Evolutionary conservation across 2,888 invertebrate species (phyloP), one percentile per base, ranked within the genome.

Genomic region (Ethmia dodecea): DNA sequence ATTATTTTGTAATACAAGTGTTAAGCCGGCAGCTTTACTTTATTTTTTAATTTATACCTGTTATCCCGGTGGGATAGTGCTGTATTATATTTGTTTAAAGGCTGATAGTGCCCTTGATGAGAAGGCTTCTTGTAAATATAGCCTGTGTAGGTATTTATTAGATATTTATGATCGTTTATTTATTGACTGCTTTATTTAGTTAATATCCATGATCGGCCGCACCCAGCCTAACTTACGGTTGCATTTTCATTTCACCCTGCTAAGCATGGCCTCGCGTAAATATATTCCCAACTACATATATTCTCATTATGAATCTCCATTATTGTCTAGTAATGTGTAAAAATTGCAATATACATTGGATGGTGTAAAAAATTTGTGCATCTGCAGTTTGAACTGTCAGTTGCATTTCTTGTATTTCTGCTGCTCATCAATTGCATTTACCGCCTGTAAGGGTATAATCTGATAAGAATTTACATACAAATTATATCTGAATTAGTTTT

Each of bases 161-260:
- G 84, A 87, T 87, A 86, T 86, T 87, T 86, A 86, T 86, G 77
- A 86, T 84, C 68, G 75, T 86, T 87, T 86, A 87, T 86, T 86
- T 87, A 87, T 87, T 87, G 86, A 86, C 86, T 80, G 86, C 86
- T 83, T 80, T 77, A 77, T 80, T 81, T 83, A 83, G 83, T 79
- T 79, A 76, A 74, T n/a, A n/a, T 75, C 69, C 71, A 55, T 61
- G 71, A 70, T 70, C 57, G 58, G 64, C 60, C 52, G 66, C 74
- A 67, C 70, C 72, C 62, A 57, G 71, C 73, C 74, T 76, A 69
- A 75, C 71, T 66, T 65, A 66, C 60, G 66, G 79, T 80, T 79
- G 77, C 78, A 78, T 74, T 68, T 63, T 71, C 75, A 74, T 62
- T 69, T 78, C 79, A 78, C 71, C 76, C 74, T 78, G 78, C 79